Evolutionary conservation across 2,797 vertebrate genomes (phyloP).

Genomic region (Chaenodraco wilsoni): DNA sequence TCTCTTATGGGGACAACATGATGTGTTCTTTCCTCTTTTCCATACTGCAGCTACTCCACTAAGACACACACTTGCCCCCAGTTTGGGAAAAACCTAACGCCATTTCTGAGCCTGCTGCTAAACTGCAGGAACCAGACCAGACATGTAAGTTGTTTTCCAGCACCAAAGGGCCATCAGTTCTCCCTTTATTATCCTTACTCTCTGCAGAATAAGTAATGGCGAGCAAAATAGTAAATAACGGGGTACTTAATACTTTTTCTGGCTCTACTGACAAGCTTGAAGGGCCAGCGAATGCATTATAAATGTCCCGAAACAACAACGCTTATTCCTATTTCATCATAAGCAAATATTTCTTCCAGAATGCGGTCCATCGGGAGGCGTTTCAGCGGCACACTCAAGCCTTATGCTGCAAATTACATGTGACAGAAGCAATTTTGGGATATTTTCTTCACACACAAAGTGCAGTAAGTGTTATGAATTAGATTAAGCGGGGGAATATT

Average conservation of each 20-base stretch:
- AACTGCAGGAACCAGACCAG: conserved; percentile 32
- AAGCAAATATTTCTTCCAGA: conserved; percentile 61
- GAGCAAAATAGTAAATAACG: conserved; percentile 60
- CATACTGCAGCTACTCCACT: not conserved
- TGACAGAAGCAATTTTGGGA: conserved; percentile 78
- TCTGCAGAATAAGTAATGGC: conserved; percentile 46
- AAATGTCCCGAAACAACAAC: conserved; percentile 58
- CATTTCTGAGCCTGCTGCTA: conserved; percentile 19
- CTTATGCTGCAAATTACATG: conserved; percentile 75
- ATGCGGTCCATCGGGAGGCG: conserved; percentile 44
- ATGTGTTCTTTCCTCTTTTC: not conserved
- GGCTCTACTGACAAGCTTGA: conserved; percentile 26
- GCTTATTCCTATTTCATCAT: conserved; percentile 50
- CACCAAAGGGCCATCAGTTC: conserved; percentile 23
- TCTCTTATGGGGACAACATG: not conserved
- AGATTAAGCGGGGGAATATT: conserved; percentile 65
- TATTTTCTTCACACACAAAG: conserved; percentile 71
- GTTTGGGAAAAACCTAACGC: conserved; percentile 9
- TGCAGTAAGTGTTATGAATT: conserved; percentile 73
- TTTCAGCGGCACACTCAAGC: conserved; percentile 59
- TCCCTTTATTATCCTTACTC: conserved; percentile 51
- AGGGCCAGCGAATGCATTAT: conserved; percentile 46
- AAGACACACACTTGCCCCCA: not conserved
- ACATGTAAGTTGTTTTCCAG: conserved; percentile 28
- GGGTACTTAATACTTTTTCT: conserved; percentile 42